phyloP scores from a whole-genome alignment of 2,888 invertebrate species.

The Sturmia bella region DNA sequence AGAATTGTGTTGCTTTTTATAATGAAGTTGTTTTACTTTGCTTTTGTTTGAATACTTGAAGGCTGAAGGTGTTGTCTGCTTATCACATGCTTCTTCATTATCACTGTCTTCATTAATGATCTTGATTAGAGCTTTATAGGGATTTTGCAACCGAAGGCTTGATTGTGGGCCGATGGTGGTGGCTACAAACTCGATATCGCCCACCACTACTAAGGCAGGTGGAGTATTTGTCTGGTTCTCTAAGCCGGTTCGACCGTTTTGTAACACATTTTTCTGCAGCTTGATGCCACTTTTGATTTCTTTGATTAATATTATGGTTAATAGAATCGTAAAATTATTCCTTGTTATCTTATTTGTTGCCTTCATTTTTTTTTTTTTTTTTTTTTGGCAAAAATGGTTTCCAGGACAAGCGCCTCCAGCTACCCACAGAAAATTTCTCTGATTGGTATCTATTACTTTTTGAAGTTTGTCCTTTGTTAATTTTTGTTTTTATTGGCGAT shows the following conservation, averaged over 20 bases:
- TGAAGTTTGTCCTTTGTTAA: too few species aligned
- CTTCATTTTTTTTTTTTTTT: constrained; percentile 28
- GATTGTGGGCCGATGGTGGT: neutral
- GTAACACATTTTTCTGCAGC: constrained; percentile 25
- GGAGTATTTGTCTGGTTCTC: neutral
- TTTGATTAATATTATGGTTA: constrained; percentile 49
- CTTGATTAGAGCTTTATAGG: neutral
- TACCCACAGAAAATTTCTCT: too few species aligned
- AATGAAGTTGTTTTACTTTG: constrained; percentile 6
- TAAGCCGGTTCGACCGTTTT: neutral
- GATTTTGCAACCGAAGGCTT: neutral
- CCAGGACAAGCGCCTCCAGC: too few species aligned
- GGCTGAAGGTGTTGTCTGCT: constrained; percentile 43
- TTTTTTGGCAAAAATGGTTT: neutral
- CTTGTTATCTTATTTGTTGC: neutral
- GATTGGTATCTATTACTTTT: too few species aligned
- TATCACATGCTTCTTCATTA: constrained; percentile 2
- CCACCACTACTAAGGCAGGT: constrained; percentile 39
- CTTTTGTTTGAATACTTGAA: constrained; percentile 20
- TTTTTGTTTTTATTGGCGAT: too few species aligned
- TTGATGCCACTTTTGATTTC: constrained; percentile 24
- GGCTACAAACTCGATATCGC: constrained; percentile 54
- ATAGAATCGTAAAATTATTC: constrained; percentile 53
- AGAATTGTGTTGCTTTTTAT: constrained; percentile 19
- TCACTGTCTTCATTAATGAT: neutral